These are phyloP conservation scores for Amphiprion clarkii DNA, from an alignment of 2,797 vertebrate species.

Conservation along the genomic window DNA sequence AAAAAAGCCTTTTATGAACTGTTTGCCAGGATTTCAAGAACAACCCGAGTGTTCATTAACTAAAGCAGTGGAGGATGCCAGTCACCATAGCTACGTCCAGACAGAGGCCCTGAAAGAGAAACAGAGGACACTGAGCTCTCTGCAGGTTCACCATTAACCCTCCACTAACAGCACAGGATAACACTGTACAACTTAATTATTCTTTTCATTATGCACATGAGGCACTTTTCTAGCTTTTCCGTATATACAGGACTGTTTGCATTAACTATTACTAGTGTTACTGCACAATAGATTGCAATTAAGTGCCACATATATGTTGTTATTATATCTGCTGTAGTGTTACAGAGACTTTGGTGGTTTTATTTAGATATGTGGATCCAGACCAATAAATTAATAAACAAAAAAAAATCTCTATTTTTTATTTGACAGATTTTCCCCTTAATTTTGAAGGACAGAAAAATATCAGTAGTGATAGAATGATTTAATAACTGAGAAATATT, in stretches of 20 bases:
- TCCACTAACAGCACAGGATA: background rate
- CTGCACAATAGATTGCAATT: too few species aligned
- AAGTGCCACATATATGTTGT: too few species aligned
- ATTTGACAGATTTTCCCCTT: too few species aligned
- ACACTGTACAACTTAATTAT: background rate
- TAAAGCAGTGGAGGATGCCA: conserved; percentile 67
- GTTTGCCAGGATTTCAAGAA: conserved; percentile 28
- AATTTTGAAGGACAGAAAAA: background rate
- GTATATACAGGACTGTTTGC: too few species aligned
- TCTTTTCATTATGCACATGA: background rate
- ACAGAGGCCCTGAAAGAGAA: conserved; percentile 63
- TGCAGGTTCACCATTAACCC: conserved; percentile 70
- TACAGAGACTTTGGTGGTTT: too few species aligned
- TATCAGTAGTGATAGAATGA: background rate
- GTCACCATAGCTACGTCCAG: conserved; percentile 60
- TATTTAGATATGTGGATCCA: too few species aligned
- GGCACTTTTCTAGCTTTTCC: background rate
- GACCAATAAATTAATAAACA: too few species aligned
- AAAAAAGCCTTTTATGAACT: background rate
- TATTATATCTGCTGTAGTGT: too few species aligned
- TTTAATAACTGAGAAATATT: too few species aligned
- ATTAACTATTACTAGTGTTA: too few species aligned
- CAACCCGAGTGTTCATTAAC: conserved; percentile 53
- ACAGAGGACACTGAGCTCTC: conserved; percentile 42
- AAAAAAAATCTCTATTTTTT: background rate